These are phyloP conservation scores for Sebastes fasciatus DNA, from an alignment of 2,113 vertebrate genomes.

Conservation along the genomic window DNA sequence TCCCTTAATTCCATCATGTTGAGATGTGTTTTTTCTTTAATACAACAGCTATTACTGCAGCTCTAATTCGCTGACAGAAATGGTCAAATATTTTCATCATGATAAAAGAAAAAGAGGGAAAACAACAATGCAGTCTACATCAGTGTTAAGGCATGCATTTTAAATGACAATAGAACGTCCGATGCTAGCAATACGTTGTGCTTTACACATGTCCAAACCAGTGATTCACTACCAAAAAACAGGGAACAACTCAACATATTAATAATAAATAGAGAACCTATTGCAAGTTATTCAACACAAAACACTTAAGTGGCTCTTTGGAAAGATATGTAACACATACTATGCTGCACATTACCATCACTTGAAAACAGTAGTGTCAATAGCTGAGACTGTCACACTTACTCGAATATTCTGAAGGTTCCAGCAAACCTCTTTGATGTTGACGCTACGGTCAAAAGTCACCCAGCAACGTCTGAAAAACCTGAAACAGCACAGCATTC, in stretches of 20 bases:
- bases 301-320: background rate
- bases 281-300: background rate
- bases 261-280: background rate
- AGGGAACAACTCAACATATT: background rate
- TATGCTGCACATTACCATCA: background rate
- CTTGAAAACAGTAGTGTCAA: background rate
- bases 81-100: background rate
- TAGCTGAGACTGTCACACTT: slow-evolving; percentile 45
- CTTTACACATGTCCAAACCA: background rate
- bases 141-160: background rate
- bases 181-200: background rate
- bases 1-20: background rate
- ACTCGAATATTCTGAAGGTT: slow-evolving; percentile 94
- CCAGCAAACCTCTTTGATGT: slow-evolving; percentile 96
- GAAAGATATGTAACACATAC: background rate
- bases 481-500: slow-evolving; percentile 68
- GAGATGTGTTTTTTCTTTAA: background rate
- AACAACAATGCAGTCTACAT: background rate
- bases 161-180: background rate
- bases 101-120: background rate
- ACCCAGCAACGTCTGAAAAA: slow-evolving; percentile 94
- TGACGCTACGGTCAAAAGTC: slow-evolving; percentile 92
- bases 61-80: background rate
- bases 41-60: background rate
- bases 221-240: background rate